Conservation (phyloP, 2,113 vertebrate genomes). For the Muntiacus muntjak region DNA sequence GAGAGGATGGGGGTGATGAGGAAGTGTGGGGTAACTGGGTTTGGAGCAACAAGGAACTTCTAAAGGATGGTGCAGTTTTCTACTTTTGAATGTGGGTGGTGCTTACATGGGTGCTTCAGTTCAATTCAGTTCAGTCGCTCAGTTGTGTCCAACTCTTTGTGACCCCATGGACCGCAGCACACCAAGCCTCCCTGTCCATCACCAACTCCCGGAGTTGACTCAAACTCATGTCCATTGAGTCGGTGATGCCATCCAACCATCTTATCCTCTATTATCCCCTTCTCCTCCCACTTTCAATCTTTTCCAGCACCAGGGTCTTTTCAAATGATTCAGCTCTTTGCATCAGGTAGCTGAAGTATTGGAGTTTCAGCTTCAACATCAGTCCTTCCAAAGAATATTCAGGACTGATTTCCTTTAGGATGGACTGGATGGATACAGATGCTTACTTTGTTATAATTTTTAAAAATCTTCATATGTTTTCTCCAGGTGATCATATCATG, state of each 20-base stretch:
- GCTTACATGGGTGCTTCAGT: neutral
- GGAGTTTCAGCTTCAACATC: neutral
- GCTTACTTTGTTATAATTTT: neutral
- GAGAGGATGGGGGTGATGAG: neutral
- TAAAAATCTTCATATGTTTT: neutral
- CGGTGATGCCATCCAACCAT: neutral
- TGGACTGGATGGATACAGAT: neutral
- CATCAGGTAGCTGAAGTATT: neutral
- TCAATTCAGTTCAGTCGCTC: neutral
- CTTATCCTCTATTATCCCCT: neutral
- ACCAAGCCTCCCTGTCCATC: neutral
- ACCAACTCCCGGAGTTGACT: neutral
- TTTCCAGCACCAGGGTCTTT: neutral
- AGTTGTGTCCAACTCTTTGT: neutral
- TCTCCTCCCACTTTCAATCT: neutral
- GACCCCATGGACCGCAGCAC: neutral
- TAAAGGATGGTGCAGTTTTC: neutral
- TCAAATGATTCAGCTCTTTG: neutral
- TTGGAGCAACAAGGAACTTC: neutral
- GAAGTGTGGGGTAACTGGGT: rapidly evolving
- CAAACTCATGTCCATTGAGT: neutral
- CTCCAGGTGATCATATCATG: neutral
- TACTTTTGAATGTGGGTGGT: neutral
- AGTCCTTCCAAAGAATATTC: neutral
- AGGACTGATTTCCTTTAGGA: neutral